phyloP scores from a whole-genome alignment of 2,797 vertebrate species.

The Trachops cirrhosus region DNA sequence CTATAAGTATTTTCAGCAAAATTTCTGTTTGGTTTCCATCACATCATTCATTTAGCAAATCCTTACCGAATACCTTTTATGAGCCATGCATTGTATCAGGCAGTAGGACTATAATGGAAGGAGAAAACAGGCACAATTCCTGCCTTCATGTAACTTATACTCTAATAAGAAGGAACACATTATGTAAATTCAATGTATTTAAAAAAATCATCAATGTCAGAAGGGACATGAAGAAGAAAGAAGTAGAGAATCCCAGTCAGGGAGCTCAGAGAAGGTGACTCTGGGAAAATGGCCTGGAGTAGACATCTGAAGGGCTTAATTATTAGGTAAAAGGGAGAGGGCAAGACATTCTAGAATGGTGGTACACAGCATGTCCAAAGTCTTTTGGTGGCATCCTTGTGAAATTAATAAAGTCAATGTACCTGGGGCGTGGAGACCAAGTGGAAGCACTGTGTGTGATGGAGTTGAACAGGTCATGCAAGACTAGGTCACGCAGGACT shows the following conservation, averaged over 20 bases:
- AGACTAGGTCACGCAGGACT: too few species aligned
- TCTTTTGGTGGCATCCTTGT: neutral
- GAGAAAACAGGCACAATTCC: neutral
- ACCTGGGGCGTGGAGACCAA: neutral
- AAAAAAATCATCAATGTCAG: neutral
- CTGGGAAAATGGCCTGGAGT: neutral
- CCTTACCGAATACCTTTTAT: neutral
- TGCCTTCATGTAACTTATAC: conserved; percentile 2
- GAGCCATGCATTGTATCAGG: neutral
- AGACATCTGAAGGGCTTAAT: neutral
- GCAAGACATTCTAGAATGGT: neutral
- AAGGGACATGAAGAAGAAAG: neutral
- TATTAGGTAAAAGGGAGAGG: neutral
- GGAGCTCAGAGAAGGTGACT: neutral
- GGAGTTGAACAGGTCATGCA: neutral
- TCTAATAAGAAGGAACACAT: neutral
- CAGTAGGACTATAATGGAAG: neutral
- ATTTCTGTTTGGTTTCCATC: conserved; percentile 4
- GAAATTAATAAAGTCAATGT: neutral
- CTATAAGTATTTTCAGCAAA: neutral
- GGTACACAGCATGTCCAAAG: neutral
- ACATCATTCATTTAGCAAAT: conserved; percentile 9
- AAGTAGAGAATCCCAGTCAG: neutral
- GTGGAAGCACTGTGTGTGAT: neutral
- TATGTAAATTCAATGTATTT: neutral